Evolutionary conservation across 2,113 vertebrate species (phyloP).

Genomic region (Zeus faber): DNA sequence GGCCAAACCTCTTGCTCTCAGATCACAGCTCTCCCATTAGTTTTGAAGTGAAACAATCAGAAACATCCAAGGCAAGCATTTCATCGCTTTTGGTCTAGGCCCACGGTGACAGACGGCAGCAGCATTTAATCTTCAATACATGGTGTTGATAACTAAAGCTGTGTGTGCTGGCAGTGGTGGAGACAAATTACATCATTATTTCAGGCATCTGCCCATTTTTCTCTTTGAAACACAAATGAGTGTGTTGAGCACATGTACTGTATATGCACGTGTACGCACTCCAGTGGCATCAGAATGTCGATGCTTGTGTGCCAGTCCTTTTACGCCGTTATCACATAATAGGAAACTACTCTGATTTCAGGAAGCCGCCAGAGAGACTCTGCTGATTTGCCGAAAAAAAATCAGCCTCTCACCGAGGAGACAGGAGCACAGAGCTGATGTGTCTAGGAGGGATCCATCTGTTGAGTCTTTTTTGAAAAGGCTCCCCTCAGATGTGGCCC

Average conservation of each 20-base stretch:
- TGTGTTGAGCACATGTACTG: too few species aligned
- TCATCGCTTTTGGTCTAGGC: too few species aligned
- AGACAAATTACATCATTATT: constrained; percentile 5
- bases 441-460: background rate
- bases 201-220: background rate
- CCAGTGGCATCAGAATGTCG: too few species aligned
- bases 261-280: too few species aligned
- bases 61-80: too few species aligned
- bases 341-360: background rate
- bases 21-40: too few species aligned
- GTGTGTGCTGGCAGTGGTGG: background rate
- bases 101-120: too few species aligned
- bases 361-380: background rate
- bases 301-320: constrained; percentile 4
- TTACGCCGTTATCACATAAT: background rate
- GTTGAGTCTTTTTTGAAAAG: constrained; percentile 2
- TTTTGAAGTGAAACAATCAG: too few species aligned
- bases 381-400: background rate
- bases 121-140: too few species aligned
- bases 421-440: background rate
- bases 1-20: too few species aligned
- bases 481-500: background rate
- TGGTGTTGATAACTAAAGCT: too few species aligned
- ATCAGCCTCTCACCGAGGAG: background rate
- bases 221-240: too few species aligned